phyloP scores from a whole-genome alignment of 1,140 invertebrate species.

The Venustaconcha ellipsiformis region DNA sequence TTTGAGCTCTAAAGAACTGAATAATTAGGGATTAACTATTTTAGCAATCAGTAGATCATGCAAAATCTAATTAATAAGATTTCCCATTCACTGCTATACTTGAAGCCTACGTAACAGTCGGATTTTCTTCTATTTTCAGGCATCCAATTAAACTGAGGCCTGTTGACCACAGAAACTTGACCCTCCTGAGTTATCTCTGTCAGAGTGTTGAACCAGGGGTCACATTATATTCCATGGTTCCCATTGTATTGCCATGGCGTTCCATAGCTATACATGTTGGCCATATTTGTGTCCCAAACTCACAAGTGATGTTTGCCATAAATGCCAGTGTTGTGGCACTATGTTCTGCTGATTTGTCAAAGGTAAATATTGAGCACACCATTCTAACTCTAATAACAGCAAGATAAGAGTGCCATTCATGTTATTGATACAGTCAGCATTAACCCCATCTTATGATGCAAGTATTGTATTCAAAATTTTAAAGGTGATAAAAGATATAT shows the following conservation, averaged over 20 bases:
- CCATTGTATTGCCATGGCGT: slow-evolving; percentile 54
- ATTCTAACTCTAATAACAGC: too few species aligned
- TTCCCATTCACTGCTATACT: too few species aligned
- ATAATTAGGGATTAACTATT: too few species aligned
- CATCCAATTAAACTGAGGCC: slow-evolving; percentile 34
- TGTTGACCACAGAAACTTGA: slow-evolving; percentile 50
- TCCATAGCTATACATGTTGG: slow-evolving; percentile 56
- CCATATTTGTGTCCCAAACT: slow-evolving; percentile 38
- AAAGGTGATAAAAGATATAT: too few species aligned
- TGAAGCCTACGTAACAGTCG: neutral
- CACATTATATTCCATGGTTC: slow-evolving; percentile 35
- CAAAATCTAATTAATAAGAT: too few species aligned
- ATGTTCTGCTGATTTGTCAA: slow-evolving; percentile 50
- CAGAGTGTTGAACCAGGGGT: slow-evolving; percentile 33
- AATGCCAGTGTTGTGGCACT: slow-evolving; percentile 65
- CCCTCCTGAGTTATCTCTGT: slow-evolving; percentile 49
- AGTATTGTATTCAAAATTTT: too few species aligned
- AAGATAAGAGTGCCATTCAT: too few species aligned
- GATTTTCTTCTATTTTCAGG: slow-evolving; percentile 2
- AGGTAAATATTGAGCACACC: slow-evolving; percentile 29
- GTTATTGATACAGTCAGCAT: too few species aligned
- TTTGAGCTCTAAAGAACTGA: too few species aligned
- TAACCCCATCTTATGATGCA: too few species aligned
- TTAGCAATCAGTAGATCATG: too few species aligned
- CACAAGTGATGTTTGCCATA: slow-evolving; percentile 56